Base-by-base conservation (phyloP, 2,113 vertebrate species). In the Mystacornis crossleyi region DNA sequence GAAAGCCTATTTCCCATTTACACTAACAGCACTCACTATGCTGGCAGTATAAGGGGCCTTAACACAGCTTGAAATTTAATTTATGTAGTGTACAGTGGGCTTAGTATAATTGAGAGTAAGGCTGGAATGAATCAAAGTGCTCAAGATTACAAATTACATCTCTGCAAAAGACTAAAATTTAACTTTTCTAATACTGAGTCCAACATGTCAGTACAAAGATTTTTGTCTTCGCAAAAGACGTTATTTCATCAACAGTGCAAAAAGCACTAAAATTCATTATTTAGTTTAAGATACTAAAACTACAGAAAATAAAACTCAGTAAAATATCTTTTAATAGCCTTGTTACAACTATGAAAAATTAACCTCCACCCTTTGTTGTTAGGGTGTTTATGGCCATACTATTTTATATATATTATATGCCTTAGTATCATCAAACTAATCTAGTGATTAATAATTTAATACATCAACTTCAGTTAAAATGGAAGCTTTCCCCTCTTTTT, bases 91-190 rank as follows among this genome's bases (percentile, higher is more conserved):
- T 65, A 81, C 53, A 72, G 24, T 53, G 19, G 36, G 62, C 28
- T 93, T 93, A 86, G 40, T 50, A 69, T 81, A 85, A 95, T n/a
- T 83, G 28, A 89, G 61, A 91, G 75, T 31, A 81, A 93, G 43
- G 36, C 48, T 89, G 42, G 36, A 80, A 86, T 34, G 15, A 88
- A 92, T 88, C 54, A 92, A 90, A 95, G 55, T 36, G n/a, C 47
- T 89, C 64, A 73, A 93, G 72, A 71, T 78, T 62, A 89, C 60
- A 90, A 87, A 90, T 61, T 48, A 53, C 7, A 69, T 75, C 53
- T 80, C 78, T 80, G 47, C 36, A 79, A 88, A 81, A 66, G 54
- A 66, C 55, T 73, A 58, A 80, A 82, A 75, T 57, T 57, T 73
- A 86, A 83, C 45, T 80, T 58, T 71, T 77, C 14, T 72, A 18